Base-by-base conservation (phyloP, 2,797 vertebrate species). In the Sebastiscus tertius region DNA sequence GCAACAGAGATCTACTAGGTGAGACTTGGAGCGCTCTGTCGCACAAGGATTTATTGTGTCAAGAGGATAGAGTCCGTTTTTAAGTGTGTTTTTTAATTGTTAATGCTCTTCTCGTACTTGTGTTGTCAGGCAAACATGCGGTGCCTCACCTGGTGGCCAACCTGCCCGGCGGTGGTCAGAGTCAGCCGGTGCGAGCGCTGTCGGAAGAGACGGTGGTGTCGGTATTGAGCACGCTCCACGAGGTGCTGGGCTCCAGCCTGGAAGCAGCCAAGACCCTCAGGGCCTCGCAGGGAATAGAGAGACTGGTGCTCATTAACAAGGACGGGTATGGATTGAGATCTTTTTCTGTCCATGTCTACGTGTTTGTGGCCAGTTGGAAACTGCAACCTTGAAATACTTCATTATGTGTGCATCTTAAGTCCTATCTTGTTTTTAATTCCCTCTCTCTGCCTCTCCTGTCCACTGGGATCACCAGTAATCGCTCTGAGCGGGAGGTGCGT, bases 301-400 rank as follows among this genome's bases (percentile, higher is more conserved):
- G 97, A 78, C 92, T 99, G 81, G 98, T 99, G 88, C 95, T 99
- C 58, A 98, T 99, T 83, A 98, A 99, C 94, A 99, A 99, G 82
- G 97, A 98, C 9, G 96, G 97, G 98, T 99, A 72, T 88, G 94
- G 60, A 8, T 7, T 8, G 11, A 34, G 22, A 27, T 31, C 12
- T 31, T 29, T 64, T 46, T 71, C 8, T 26, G 3, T 55, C 46
- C 3, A 3, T 2, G 2, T 60, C 13, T 49, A 5, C 24, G 8
- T 8, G 16, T 72, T 34, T 52, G 8, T 36, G 20, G 4, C 29
- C 4, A 29, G 20, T 12, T 49, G 0, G 0, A 58, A 54, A 24
- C 8, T 16, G 0, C 11, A n/a, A 0, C 14, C 65, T 52, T 8
- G 3, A 42, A 4, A 42, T 1, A 22, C 33, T 34, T 36, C 7